Base-by-base conservation (phyloP, 2,888 invertebrate genomes). In the Lamproptera curius region DNA sequence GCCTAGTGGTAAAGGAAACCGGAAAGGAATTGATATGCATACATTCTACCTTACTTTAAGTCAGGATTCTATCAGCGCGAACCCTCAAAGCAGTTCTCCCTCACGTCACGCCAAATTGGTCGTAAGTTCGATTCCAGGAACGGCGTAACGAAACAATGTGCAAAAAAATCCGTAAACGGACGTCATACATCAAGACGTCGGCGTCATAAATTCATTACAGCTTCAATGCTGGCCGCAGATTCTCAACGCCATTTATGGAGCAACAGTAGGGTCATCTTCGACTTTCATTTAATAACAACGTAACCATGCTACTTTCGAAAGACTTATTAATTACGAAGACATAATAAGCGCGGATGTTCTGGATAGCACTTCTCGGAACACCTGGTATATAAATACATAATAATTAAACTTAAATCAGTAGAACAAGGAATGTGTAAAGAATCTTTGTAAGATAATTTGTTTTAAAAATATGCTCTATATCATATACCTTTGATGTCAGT, bases 191-290 rank as follows among this genome's bases (percentile, higher is more conserved):
- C 47, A 47, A 47, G 42, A 31, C 37, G 37, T 38, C 16, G 26
- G 42, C 16, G 14, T 42, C 46, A 37, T 47, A 47, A 42, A 47
- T 42, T 37, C 36, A 47, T 42, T 31, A 46, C 28, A 15, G 17
- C 16, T 16, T 20, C n/a, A 3, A 20, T 46, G 41, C 26, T 11
- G 20, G 10, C 15, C 16, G 14, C 17, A 16, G 11, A 10, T 17
- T 15, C 5, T 15, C 14, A 36, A 13, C 20, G 17, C 42, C 42
- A 14, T 42, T 47, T 47, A 47, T 31, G 42, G 46, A 36, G 16
- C 34, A n/a, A 33, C 15, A 33, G 9, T 36, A n/a, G 20, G 37
- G 31, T 5, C 36, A 37, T 20, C 20, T 31, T 36, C 31, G 14
- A 35, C 35, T 37, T 47, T 47, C 46, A 14, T 36, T 36, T 31